Evolutionary conservation across 2,113 vertebrate genomes (phyloP).

Genomic region (Boleophthalmus pectinirostris): DNA sequence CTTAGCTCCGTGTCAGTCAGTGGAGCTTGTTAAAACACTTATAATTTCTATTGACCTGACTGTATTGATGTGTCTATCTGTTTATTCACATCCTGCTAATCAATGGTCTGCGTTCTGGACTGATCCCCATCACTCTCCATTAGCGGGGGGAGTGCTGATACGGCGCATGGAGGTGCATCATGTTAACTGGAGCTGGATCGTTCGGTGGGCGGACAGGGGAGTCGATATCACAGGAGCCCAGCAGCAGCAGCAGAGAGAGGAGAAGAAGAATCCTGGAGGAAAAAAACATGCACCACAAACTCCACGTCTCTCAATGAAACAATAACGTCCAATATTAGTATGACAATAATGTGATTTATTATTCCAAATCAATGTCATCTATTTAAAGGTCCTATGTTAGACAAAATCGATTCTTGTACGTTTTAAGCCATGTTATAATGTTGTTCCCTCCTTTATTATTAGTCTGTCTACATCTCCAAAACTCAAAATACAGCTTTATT

Average conservation of each 20-base stretch:
- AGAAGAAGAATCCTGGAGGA: conserved; percentile 24
- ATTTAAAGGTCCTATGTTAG: too few relatives aligned
- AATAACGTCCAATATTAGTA: too few relatives aligned
- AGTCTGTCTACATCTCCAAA: too few relatives aligned
- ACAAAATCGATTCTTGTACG: too few relatives aligned
- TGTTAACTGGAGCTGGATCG: conserved; percentile 61
- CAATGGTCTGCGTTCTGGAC: conserved; percentile 57
- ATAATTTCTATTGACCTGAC: conserved; percentile 51
- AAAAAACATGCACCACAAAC: neutral
- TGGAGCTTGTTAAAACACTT: conserved; percentile 38
- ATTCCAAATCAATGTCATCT: too few relatives aligned
- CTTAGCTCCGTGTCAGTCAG: conserved; percentile 23
- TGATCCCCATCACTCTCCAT: conserved; percentile 74
- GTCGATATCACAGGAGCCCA: conserved; percentile 55
- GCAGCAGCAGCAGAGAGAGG: conserved; percentile 15
- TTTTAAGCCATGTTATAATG: too few relatives aligned
- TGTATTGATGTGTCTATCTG: conserved; percentile 55
- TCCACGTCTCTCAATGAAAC: neutral
- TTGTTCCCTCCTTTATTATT: too few relatives aligned
- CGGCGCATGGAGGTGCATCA: conserved; percentile 53
- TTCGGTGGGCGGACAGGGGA: conserved; percentile 52
- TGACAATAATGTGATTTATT: too few relatives aligned
- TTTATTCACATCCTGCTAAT: conserved; percentile 60
- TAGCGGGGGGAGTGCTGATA: conserved; percentile 61
- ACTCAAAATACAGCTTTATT: too few relatives aligned